Evolutionary conservation across 2,113 vertebrate species (phyloP).

Genomic region (Nyctibius bracteatus): DNA sequence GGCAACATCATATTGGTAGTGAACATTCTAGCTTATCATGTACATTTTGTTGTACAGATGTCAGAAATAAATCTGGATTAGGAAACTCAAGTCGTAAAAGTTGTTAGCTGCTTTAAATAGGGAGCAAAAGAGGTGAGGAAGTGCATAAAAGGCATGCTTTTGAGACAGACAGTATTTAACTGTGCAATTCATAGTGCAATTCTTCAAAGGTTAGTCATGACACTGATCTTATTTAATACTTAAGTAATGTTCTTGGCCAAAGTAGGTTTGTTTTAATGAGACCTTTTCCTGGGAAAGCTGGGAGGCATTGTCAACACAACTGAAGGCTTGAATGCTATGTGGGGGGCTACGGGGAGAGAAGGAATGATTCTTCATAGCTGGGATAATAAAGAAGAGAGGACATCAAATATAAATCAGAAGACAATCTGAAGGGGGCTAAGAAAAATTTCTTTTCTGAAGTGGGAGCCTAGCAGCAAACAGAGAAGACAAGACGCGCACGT

Average conservation of each 20-base stretch:
- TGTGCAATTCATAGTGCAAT: background rate
- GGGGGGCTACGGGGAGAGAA: background rate
- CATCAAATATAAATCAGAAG: background rate
- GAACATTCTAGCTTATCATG: background rate
- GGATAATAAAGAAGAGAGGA: background rate
- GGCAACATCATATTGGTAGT: background rate
- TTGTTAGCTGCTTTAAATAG: background rate
- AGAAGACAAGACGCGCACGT: accelerated
- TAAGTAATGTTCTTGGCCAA: background rate
- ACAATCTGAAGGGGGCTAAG: background rate
- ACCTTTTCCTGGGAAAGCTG: background rate
- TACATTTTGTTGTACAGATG: background rate
- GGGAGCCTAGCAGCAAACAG: background rate
- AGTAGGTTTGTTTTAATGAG: background rate
- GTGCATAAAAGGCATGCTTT: background rate
- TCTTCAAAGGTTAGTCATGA: background rate
- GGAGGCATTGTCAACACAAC: background rate
- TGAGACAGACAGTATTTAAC: background rate
- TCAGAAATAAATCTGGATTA: background rate
- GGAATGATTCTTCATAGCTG: background rate
- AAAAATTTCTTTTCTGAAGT: background rate
- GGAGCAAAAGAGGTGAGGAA: background rate
- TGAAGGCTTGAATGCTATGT: background rate
- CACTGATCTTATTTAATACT: background rate
- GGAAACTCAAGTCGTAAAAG: background rate